Evolutionary conservation across 1,140 invertebrate species (phyloP), one percentile per base, ranked within the genome.

Genomic region (Diploscapter pachys): DNA sequence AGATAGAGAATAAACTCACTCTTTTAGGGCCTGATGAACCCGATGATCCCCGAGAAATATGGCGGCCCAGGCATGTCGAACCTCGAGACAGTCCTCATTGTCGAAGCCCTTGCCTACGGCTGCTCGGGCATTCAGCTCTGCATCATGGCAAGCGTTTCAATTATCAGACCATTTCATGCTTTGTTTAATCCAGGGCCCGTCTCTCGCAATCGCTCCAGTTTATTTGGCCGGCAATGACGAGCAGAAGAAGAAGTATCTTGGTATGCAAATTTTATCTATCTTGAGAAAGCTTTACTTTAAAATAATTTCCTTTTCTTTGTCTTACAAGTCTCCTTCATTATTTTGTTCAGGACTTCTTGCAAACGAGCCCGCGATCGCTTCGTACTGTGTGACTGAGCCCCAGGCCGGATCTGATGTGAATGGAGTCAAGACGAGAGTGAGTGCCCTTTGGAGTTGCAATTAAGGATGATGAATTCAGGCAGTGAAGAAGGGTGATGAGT

Each of bases 91-190:
- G 94, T 87, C 81, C 96, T 77, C 89, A 95, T 86, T 55, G 91
- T 77, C 91, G 96, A 98, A 87, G 93, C 96, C 86, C 85, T 98
- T 54, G 91, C 92, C 56, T 98, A 94, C 88, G 96, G 92, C 54
- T 99, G 96, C 86, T 92, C 94, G 71, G 96, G 95, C 70, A 92
- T 98, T 73, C 90, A 90, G 88, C 96, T 94, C 63, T 94, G 94
- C 51, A 88, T 98, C 79, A 77, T 85, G 75, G 31, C 1, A 31
- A 31, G 31, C 31, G 1, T 31, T 31, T 31, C 31, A 31, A 31
- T 31, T 31, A 31, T 31, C 31, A 31, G 1, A 31, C 1, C 31
- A 31, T 31, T 31, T 31, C 31, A 31, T 31, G 31, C 31, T 31
- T 31, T 31, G 31, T 0, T 31, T 31, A 31, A 31, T 31, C 31